Evolutionary conservation across 2,113 vertebrate genomes (phyloP).

Genomic region (Syngnathoides biaculeatus): DNA sequence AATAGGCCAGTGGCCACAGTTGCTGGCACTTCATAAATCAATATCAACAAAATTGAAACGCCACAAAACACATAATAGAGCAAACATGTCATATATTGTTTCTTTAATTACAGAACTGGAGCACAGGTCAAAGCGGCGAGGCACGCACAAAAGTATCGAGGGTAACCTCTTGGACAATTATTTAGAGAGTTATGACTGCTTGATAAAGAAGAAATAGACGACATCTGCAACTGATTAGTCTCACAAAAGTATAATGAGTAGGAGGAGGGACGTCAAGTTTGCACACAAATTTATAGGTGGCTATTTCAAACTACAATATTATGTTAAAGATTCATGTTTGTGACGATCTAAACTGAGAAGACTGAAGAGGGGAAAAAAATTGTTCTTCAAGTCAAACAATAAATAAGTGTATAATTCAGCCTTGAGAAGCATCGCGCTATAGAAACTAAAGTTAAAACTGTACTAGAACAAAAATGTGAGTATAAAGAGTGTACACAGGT

Average conservation of each 20-base stretch:
- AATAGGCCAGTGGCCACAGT: constrained; percentile 67
- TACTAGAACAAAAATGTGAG: too few relatives aligned
- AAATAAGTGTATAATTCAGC: constrained; percentile 51
- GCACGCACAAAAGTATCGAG: constrained; percentile 51
- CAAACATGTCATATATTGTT: constrained; percentile 53
- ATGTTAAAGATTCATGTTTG: constrained; percentile 40
- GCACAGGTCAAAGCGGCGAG: constrained; percentile 57
- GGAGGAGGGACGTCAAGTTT: constrained; percentile 62
- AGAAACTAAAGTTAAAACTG: constrained; percentile 40
- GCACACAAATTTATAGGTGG: constrained; percentile 54
- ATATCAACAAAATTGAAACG: constrained; percentile 65
- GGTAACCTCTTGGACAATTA: constrained; percentile 61
- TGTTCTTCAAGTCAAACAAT: constrained; percentile 63
- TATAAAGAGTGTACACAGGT: constrained; percentile 28
- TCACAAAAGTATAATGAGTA: constrained; percentile 62
- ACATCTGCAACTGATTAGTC: constrained; percentile 68
- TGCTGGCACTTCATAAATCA: constrained; percentile 73
- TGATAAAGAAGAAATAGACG: constrained; percentile 59
- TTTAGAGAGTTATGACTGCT: constrained; percentile 69
- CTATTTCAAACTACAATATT: constrained; percentile 47
- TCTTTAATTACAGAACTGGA: constrained; percentile 54
- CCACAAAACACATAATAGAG: constrained; percentile 57
- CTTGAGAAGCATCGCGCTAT: neutral
- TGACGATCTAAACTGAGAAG: constrained; percentile 35
- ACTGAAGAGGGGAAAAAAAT: constrained; percentile 45